Conservation (phyloP, 1,140 invertebrate genomes). For the Spodoptera frugiperda region DNA sequence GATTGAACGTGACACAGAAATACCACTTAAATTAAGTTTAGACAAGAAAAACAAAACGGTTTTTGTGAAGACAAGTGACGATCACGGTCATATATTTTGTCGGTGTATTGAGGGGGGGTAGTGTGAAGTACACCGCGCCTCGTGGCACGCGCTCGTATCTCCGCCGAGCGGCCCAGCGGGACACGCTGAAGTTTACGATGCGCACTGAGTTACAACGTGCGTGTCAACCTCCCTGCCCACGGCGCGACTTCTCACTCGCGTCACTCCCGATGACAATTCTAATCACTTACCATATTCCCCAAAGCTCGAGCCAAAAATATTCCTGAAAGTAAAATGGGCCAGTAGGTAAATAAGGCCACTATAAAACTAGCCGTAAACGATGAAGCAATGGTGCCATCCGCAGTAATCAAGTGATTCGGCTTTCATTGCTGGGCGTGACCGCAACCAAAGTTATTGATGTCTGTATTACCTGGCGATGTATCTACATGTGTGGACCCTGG, state of each 20-base stretch:
- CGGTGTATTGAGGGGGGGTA: too few species aligned
- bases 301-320: constrained; percentile 5
- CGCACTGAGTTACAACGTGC: constrained; percentile 7
- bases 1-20: constrained; percentile 14
- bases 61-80: neutral
- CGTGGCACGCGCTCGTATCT: too few species aligned
- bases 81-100: too few species aligned
- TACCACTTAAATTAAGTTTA: constrained; percentile 12
- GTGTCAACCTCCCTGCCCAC: neutral
- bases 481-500: neutral
- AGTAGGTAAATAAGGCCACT: constrained; percentile 5
- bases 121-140: too few species aligned
- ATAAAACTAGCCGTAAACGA: constrained; percentile 20
- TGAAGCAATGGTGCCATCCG: neutral
- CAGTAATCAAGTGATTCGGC: constrained; percentile 19
- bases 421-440: constrained; percentile 8
- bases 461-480: neutral
- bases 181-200: neutral
- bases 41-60: neutral
- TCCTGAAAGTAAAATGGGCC: neutral
- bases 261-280: constrained; percentile 23
- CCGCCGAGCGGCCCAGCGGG: too few species aligned
- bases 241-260: neutral
- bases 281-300: constrained; percentile 23
- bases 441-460: constrained; percentile 2